Evolutionary conservation across 2,888 invertebrate species (phyloP), one percentile per base, ranked within the genome.

Genomic region (Copidosoma aretas): DNA sequence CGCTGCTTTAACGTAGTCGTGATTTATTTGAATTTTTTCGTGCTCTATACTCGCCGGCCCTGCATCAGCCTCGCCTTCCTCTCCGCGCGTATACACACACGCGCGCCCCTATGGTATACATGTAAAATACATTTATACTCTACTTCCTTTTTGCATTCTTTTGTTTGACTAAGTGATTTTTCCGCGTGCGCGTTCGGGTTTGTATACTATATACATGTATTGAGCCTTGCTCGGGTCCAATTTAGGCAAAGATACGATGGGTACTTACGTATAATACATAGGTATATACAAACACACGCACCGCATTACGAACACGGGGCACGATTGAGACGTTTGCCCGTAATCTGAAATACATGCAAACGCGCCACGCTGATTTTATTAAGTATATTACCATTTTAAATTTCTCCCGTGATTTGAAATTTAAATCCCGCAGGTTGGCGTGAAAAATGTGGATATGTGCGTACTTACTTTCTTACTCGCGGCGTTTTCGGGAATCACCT

Each of bases 1-100:
- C 41, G 54, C 17, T 15, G 2, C 15, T 15, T 54, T 54, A 54
- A 54, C 24, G 25, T 39, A 56, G 56, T 56, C 39, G 56, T 56
- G 56, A 25, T 56, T 54, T 54, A 22, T 54, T 21, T 22, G 25
- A 21, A 22, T 56, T 56, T n/a, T 41, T 41, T 58, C 14, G 39
- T 21, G n/a, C 57, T 32, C 41, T 41, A 14, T 14, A 41, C 41
- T 41, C 41, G 8, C 41, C 41, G 10, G 14, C 41, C 41, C 41
- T 14, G 10, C 41, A 41, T 41, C 41, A 14, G 10, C 41, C 12
- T 46, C 12, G 14, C 43, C 17, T 46, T 12, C 17, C 17, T 46
- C 43, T 46, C 17, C 14, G n/a, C n/a, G n/a, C n/a, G n/a, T n/a
- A n/a, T n/a, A n/a, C n/a, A n/a, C n/a, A n/a, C n/a, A n/a, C n/a